Base-by-base conservation (phyloP, 2,797 vertebrate species). In the Xiphorhynchus erythropygius region DNA sequence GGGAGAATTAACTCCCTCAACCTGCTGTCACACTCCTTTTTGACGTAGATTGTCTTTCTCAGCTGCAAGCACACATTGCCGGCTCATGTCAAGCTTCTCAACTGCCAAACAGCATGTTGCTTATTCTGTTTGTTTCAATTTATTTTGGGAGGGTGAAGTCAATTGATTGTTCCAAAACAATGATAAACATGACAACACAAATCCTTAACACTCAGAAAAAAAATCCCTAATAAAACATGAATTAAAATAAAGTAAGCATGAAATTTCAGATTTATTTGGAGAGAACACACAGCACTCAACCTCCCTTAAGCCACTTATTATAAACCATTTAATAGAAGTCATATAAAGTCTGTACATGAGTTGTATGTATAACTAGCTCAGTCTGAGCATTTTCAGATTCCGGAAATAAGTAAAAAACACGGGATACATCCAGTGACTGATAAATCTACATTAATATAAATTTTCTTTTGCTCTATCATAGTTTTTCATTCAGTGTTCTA, bases 1-100 rank as follows among this genome's bases (percentile, higher is more conserved):
- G 5, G 21, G 5, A 44, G n/a, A 33, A 44, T 46, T 32, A 23
- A 25, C 6, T 49, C 28, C 11, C 28, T 70, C 21, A 39, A 2
- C n/a, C 18, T 9, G 21, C n/a, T 70, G 44, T 32, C 24, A 27
- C 14, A 11, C 5, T 32, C 16, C 2, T 53, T 41, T 41, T 73
- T 52, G 10, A 18, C 13, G 10, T 17, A 64, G 13, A 8, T 5
- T 50, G 57, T 15, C 11, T 83, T 83, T 64, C 39, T 50, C 11
- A 17, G n/a, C 50, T 70, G 17, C 32, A 33, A 30, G 11, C 7
- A 4, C 3, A 2, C 0, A 0, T 39, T 39, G 14, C 10, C 0
- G 0, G 19, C 24, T 52, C 37, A 33, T 7, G 28, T 46, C 37
- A 70, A 64, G 15, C 5, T 71, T 52, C 22, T 64, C 50, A 33